Percentiles rank a stretch among this genome's conserved stretches.
Evolutionary conservation across 53 echinoderm and acorn worm genomes (phyloP).

Genomic region (Apostichopus leukothele): DNA sequence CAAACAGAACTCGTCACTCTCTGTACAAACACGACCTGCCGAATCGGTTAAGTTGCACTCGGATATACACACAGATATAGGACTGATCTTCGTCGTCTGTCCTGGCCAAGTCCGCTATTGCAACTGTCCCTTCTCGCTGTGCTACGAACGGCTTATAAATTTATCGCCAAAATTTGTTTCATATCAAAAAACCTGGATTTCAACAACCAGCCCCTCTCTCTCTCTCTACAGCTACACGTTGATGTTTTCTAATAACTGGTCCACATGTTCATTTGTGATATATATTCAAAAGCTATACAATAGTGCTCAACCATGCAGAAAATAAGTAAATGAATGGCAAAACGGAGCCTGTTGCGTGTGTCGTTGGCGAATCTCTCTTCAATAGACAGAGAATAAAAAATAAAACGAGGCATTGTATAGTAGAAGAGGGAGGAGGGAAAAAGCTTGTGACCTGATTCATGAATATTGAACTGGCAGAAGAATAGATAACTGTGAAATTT

Average conservation of each 20-base stretch:
- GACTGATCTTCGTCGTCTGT: not conserved
- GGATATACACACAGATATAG: no score
- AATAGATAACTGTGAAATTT: slow-evolving; percentile 29
- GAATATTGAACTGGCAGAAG: slow-evolving; percentile 42
- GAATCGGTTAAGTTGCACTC: no score
- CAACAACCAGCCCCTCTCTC: not conserved
- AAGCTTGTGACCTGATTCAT: slow-evolving; percentile 43
- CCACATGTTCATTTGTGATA: slow-evolving; percentile 45
- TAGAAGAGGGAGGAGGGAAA: slow-evolving; percentile 26
- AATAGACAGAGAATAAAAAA: not conserved
- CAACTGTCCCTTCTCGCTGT: slow-evolving; percentile 20
- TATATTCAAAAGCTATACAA: slow-evolving; percentile 34
- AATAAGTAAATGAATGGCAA: slow-evolving; percentile 40
- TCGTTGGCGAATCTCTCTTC: slow-evolving; percentile 4
- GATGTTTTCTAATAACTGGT: slow-evolving; percentile 38
- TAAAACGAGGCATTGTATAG: slow-evolving; percentile 35
- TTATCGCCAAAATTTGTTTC: slow-evolving; percentile 27
- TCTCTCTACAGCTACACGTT: slow-evolving; percentile 1
- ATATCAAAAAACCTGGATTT: slow-evolving; percentile 25
- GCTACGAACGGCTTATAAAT: slow-evolving; percentile 19
- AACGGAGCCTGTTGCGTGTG: slow-evolving; percentile 36
- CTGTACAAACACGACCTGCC: slow-evolving; percentile 1
- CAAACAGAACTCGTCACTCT: slow-evolving; percentile 17
- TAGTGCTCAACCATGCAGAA: slow-evolving; percentile 39
- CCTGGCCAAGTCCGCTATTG: slow-evolving; percentile 3